A percentile compares a stretch with the other conserved stretches of the same genome.
Evolutionary conservation across 2,888 invertebrate genomes (phyloP).

Genomic region (Hypena proboscidalis): DNA sequence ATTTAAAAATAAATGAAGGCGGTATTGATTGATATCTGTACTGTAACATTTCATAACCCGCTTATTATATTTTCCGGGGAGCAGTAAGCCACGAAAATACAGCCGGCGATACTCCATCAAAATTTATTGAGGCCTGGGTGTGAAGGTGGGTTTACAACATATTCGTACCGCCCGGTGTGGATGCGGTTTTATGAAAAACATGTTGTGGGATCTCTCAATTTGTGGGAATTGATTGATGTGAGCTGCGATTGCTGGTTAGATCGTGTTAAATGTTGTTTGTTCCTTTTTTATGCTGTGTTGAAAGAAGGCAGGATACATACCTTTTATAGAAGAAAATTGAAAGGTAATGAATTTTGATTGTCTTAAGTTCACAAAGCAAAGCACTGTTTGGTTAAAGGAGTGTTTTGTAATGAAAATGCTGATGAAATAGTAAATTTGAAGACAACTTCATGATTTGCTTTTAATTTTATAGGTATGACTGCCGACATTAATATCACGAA

Average conservation of each 20-base stretch:
- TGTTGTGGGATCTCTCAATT: conserved; percentile 49
- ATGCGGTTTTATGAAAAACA: conserved; percentile 54
- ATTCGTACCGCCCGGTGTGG: conserved; percentile 28
- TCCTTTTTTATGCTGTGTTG: conserved; percentile 1
- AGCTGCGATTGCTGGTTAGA: conserved; percentile 26
- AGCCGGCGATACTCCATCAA: conserved; percentile 69
- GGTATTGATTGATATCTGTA: too few species aligned
- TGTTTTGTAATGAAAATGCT: too few species aligned
- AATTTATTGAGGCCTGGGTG: conserved; percentile 66
- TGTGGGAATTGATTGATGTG: conserved; percentile 48
- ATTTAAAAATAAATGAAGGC: too few species aligned
- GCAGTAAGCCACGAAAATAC: conserved; percentile 70
- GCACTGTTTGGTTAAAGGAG: too few species aligned
- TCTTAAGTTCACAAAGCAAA: too few species aligned
- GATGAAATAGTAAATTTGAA: too few species aligned
- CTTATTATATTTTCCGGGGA: conserved; percentile 80
- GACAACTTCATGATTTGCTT: too few species aligned
- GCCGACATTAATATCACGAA: too few species aligned
- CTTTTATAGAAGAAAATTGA: too few species aligned
- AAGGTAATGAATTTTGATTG: too few species aligned
- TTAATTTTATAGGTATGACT: too few species aligned
- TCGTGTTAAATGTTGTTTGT: conserved; percentile 12
- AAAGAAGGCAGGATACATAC: too few species aligned
- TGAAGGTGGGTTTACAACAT: conserved; percentile 53
- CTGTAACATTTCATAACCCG: conserved; percentile 83